phyloP scores from a whole-genome alignment of 1,140 invertebrate genomes.

The Drosophila mauritiana region DNA sequence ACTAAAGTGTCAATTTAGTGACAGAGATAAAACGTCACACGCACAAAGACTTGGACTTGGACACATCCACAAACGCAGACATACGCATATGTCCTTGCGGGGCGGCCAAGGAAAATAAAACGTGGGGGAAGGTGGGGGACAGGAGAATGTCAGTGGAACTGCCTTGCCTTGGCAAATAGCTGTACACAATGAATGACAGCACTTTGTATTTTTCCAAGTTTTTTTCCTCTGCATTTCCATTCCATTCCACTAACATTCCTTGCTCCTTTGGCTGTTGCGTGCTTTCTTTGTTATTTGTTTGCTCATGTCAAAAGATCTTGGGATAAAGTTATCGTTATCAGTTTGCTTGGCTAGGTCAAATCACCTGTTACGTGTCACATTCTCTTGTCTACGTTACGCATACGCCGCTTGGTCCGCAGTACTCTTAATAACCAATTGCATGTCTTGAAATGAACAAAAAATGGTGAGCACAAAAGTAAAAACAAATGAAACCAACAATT shows the following conservation, averaged over 20 bases:
- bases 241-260: not conserved
- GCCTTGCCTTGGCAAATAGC: constrained; percentile 56
- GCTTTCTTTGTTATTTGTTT: constrained; percentile 65
- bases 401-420: constrained; percentile 30
- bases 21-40: constrained; percentile 84
- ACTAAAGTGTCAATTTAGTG: constrained; percentile 84
- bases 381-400: constrained; percentile 47
- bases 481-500: not conserved
- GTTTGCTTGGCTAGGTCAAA: constrained; percentile 45
- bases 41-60: constrained; percentile 37
- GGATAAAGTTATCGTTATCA: constrained; percentile 73
- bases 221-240: constrained; percentile 16
- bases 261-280: constrained; percentile 43
- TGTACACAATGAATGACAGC: constrained; percentile 75
- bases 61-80: constrained; percentile 33
- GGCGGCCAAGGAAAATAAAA: constrained; percentile 25
- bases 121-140: not conserved
- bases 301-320: constrained; percentile 69
- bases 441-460: constrained; percentile 1
- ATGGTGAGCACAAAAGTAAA: not conserved
- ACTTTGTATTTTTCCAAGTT: constrained; percentile 70
- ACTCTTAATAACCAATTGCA: constrained; percentile 29
- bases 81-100: constrained; percentile 27
- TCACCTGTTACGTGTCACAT: constrained; percentile 73
- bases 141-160: constrained; percentile 29